Base-by-base conservation (phyloP, 2,113 vertebrate genomes). In the Grus americana region DNA sequence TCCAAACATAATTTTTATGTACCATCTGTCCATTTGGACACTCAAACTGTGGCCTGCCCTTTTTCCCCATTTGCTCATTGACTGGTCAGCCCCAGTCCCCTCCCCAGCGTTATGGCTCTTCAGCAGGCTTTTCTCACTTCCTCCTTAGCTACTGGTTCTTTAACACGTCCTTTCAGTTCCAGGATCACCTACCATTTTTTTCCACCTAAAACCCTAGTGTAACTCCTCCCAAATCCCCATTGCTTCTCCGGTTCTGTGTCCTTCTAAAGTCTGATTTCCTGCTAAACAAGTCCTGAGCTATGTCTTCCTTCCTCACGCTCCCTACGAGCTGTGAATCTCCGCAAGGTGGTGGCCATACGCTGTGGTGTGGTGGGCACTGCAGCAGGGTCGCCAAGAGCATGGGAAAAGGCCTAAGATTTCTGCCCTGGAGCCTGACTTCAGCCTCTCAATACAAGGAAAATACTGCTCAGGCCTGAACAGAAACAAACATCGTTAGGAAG, bases 31-130 rank as follows among this genome's bases (percentile, higher is more conserved):
- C 49, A 81, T 66, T 42, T 82, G 67, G 42, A 82, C 30, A 57
- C 8, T 38, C 34, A 71, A 14, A 47, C 38, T 75, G 20, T 75
- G 62, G 32, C 54, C 42, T 68, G 55, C 10, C 29, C 24, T 67
- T 71, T 47, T 52, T 20, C 46, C 46, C 62, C 26, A 63, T 57
- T 40, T 76, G 8, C 36, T 73, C 1, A 1, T 23, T 59, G 17
- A 66, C 27, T 42, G 40, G 79, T 50, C 15, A 79, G 49, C 4
- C 58, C 26, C 50, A 40, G 6, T 18, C 5, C 12, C 23, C 62
- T 59, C 14, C 27, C 26, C 15, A 42, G 12, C 6, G 0, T 11
- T 29, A 27, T 0, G 0, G n/a, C 9, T 68, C 49, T 68, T 68
- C 19, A 81, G 12, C 19, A 82, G 50, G 19, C 23, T 65, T 59